These are phyloP conservation scores for Corythornis cristatus DNA, from an alignment of 2,113 vertebrate species.

Conservation along the genomic window DNA sequence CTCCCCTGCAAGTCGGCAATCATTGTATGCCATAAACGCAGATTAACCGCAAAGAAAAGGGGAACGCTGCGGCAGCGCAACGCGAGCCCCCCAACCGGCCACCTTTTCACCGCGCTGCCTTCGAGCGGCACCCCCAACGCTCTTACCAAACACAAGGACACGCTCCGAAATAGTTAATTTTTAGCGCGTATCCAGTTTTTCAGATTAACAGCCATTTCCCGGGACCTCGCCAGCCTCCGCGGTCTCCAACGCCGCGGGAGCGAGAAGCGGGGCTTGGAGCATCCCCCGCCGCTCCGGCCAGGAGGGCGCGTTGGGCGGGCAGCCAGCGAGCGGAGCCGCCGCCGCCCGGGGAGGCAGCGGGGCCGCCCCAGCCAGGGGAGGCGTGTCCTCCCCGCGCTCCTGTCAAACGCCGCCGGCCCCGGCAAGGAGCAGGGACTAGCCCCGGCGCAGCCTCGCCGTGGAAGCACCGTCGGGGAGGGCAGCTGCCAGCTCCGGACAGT, in stretches of 20 bases:
- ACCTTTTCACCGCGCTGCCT: neutral
- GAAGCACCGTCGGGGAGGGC: neutral
- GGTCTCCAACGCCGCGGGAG: neutral
- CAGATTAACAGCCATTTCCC: fast-evolving
- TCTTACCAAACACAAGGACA: neutral
- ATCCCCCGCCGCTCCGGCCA: neutral
- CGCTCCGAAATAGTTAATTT: fast-evolving
- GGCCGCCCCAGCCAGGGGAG: neutral
- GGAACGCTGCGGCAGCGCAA: neutral
- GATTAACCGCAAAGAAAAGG: neutral
- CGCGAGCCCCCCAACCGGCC: neutral
- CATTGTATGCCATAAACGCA: fast-evolving
- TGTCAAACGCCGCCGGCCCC: conserved; percentile 27
- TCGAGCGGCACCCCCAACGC: neutral
- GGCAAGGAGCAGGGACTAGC: neutral
- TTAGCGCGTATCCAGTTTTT: neutral
- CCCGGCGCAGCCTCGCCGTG: no score
- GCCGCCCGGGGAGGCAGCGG: neutral
- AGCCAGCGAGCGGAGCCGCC: neutral
- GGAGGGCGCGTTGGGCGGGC: neutral
- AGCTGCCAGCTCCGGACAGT: neutral
- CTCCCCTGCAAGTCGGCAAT: fast-evolving
- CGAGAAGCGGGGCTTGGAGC: neutral
- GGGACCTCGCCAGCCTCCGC: neutral
- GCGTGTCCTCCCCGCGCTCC: conserved; percentile 23